A percentile compares a stretch with the other conserved stretches of the same genome.
phyloP scores from a whole-genome alignment of 2,888 invertebrate genomes.

The Tridacna gigas region DNA sequence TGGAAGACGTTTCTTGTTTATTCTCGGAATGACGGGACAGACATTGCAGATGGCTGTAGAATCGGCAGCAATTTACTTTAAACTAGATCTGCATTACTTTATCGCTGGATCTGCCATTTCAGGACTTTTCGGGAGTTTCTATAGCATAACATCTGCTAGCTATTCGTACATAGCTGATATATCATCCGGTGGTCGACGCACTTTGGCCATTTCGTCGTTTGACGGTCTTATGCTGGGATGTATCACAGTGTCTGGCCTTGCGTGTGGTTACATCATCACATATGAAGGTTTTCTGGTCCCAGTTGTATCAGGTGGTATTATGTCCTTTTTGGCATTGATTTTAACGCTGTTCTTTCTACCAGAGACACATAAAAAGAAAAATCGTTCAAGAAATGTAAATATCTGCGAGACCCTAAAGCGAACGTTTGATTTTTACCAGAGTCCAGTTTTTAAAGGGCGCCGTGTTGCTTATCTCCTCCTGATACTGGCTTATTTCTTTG shows the following conservation, averaged over 20 bases:
- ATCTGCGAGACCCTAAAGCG: conserved; percentile 10
- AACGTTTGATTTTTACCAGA: conserved; percentile 33
- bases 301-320: not conserved
- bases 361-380: conserved; percentile 30
- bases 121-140: conserved; percentile 47
- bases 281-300: conserved; percentile 30
- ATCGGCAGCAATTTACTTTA: conserved; percentile 55
- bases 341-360: conserved; percentile 26
- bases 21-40: conserved; percentile 45
- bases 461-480: conserved; percentile 37
- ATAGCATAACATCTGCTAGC: conserved; percentile 22
- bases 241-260: conserved; percentile 36
- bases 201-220: conserved; percentile 42
- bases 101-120: conserved; percentile 52
- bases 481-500: conserved; percentile 33
- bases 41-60: conserved; percentile 31
- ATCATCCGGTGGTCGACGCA: conserved; percentile 25
- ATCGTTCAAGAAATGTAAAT: conserved; percentile 10
- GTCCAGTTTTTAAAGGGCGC: conserved; percentile 11
- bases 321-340: conserved; percentile 13
- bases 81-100: conserved; percentile 52
- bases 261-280: conserved; percentile 48
- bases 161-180: conserved; percentile 58
- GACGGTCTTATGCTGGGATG: conserved; percentile 34
- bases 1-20: conserved; percentile 62